Evolutionary conservation across 2,797 vertebrate species (phyloP).

Genomic region (Oreochromis mossambicus): DNA sequence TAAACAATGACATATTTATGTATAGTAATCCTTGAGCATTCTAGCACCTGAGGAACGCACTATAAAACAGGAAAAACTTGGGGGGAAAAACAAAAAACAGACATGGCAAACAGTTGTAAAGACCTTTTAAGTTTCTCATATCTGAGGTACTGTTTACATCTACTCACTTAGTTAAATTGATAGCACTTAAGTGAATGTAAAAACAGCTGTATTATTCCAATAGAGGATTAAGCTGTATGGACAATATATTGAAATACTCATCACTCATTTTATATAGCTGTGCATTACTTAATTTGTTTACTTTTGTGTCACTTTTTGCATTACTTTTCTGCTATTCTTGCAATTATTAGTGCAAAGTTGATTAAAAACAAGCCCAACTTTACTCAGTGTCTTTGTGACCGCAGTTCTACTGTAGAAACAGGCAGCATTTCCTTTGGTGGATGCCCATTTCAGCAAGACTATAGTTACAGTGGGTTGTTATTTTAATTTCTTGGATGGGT

Average conservation of each 20-base stretch:
- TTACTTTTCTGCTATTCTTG: neutral
- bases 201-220: neutral
- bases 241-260: neutral
- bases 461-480: neutral
- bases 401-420: neutral
- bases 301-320: neutral
- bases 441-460: neutral
- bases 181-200: neutral
- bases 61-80: neutral
- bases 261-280: neutral
- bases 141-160: neutral
- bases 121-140: neutral
- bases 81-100: neutral
- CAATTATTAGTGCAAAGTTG: neutral
- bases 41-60: neutral
- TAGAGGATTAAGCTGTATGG: neutral
- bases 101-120: neutral
- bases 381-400: neutral
- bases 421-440: neutral
- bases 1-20: conserved; percentile 23
- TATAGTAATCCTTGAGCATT: conserved; percentile 46
- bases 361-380: neutral
- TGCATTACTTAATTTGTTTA: neutral
- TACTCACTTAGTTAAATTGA: neutral
- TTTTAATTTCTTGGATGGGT: neutral